phyloP scores from a whole-genome alignment of 1,140 invertebrate species.

The Dolichoris vasculosae region DNA sequence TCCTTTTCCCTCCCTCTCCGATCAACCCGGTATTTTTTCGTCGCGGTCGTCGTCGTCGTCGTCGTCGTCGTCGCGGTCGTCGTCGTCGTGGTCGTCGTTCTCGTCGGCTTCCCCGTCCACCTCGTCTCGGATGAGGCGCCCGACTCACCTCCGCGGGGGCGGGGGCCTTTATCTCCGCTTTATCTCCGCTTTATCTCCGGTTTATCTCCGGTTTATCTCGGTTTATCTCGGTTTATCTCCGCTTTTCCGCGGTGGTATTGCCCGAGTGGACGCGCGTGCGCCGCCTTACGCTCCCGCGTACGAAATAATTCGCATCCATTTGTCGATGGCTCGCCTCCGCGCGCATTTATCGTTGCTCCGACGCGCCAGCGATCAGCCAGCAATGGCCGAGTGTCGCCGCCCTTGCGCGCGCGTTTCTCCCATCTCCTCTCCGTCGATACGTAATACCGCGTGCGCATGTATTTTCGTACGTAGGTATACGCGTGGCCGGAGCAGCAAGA shows the following conservation, averaged over 20 bases:
- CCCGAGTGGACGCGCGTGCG: no score
- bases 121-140: no score
- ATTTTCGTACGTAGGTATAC: neutral
- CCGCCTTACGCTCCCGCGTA: neutral
- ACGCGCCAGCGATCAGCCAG: neutral
- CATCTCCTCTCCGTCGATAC: neutral
- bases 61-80: no score
- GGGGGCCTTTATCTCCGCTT: no score
- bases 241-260: neutral
- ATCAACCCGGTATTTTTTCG: neutral
- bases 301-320: neutral
- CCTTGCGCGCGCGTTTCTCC: constrained; percentile 25
- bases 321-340: neutral
- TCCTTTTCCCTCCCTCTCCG: neutral
- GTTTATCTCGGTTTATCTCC: neutral
- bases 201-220: no score
- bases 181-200: no score
- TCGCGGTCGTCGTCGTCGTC: no score
- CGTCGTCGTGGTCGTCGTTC: no score
- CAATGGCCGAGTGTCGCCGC: constrained; percentile 38
- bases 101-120: no score
- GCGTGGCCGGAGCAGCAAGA: neutral
- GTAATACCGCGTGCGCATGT: neutral
- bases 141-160: no score
- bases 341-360: constrained; percentile 19